phyloP scores from a whole-genome alignment of 2,113 vertebrate species.

The Sphaerodactylus townsendi region DNA sequence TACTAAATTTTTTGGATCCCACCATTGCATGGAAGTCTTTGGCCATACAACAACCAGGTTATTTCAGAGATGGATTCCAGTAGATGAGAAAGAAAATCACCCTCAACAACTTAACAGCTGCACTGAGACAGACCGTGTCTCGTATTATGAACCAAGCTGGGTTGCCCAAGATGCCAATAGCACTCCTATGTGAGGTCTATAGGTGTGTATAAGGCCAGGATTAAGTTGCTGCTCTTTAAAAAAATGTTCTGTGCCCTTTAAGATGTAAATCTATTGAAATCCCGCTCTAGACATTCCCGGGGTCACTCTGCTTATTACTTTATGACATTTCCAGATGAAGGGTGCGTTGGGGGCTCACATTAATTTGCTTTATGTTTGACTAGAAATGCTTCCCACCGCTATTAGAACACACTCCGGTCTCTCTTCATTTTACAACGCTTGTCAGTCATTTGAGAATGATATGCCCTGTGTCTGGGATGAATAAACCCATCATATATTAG shows the following conservation, averaged over 20 bases:
- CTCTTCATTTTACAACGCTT: conserved; percentile 83
- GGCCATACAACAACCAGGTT: background rate
- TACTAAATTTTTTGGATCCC: too few relatives aligned
- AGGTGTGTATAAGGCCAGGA: conserved; percentile 23
- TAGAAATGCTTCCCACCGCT: conserved; percentile 80
- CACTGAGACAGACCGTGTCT: background rate
- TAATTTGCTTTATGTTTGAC: conserved; percentile 90
- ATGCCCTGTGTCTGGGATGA: conserved; percentile 74
- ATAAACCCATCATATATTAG: conserved; percentile 81
- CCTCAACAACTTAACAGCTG: too few relatives aligned
- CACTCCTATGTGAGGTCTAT: conserved; percentile 18
- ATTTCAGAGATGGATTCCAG: background rate
- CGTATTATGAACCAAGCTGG: background rate
- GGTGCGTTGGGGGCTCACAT: conserved; percentile 78
- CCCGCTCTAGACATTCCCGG: conserved; percentile 61
- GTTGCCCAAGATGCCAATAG: background rate
- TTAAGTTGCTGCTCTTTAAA: conserved; percentile 45
- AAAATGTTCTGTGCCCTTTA: conserved; percentile 65
- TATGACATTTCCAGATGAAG: conserved; percentile 84
- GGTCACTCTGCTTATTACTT: conserved; percentile 80
- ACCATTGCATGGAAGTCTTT: too few relatives aligned
- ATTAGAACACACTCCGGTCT: conserved; percentile 72
- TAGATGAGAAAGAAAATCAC: background rate
- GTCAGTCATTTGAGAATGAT: conserved; percentile 85
- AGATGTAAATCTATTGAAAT: conserved; percentile 83